These are phyloP conservation scores for Dipodomys stephensi DNA, from an alignment of 2,113 vertebrate genomes.

Conservation along the genomic window DNA sequence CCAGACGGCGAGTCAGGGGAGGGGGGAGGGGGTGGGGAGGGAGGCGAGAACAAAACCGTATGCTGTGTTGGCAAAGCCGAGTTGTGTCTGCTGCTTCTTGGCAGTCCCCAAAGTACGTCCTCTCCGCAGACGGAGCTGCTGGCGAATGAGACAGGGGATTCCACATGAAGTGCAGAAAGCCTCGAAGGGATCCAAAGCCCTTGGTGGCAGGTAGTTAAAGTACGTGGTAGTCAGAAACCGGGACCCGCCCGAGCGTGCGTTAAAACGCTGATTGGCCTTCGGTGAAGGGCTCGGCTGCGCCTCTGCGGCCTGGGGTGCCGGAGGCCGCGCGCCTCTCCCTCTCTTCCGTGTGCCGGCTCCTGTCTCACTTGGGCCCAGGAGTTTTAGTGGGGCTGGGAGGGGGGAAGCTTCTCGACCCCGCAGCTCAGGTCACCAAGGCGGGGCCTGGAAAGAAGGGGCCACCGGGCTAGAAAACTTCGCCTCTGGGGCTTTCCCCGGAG, in stretches of 20 bases:
- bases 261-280: slow-evolving; percentile 5
- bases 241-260: background rate
- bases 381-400: background rate
- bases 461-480: background rate
- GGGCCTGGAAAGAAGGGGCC: background rate
- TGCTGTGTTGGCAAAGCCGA: slow-evolving; percentile 80
- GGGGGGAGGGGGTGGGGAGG: slow-evolving; percentile 72
- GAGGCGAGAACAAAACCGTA: slow-evolving; percentile 84
- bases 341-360: background rate
- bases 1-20: slow-evolving; percentile 78
- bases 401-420: background rate
- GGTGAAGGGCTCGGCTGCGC: background rate
- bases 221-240: background rate
- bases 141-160: slow-evolving; percentile 74
- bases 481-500: background rate
- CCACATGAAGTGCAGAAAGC: slow-evolving; percentile 75
- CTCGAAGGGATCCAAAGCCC: slow-evolving; percentile 73
- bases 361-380: background rate
- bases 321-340: background rate
- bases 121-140: slow-evolving; percentile 76
- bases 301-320: slow-evolving; percentile 41
- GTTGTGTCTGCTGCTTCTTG: slow-evolving; percentile 83
- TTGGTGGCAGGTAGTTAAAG: slow-evolving; percentile 59
- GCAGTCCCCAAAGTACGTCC: slow-evolving; percentile 79
- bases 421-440: background rate